A percentile compares a stretch with the other conserved stretches of the same genome.
Conservation (phyloP, 2,797 vertebrate genomes). For the Poeciliopsis turneri region DNA sequence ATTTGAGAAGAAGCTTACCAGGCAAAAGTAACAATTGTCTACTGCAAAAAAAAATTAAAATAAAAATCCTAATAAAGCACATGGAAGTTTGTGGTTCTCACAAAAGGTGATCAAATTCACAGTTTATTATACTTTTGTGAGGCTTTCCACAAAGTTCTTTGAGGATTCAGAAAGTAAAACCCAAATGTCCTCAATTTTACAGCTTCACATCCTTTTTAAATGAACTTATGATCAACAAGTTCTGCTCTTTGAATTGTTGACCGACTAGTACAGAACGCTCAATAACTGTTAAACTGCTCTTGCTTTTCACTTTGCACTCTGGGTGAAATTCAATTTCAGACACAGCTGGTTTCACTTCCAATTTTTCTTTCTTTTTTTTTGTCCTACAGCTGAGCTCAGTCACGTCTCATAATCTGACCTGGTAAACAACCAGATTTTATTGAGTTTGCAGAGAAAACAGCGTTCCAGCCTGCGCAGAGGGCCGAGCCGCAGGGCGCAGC, state of each 20-base stretch:
- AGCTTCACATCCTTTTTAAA: background rate
- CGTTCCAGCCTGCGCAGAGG: constrained; percentile 59
- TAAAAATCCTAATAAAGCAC: background rate
- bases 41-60: background rate
- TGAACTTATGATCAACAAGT: too few species aligned
- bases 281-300: constrained; percentile 81
- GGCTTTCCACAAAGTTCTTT: constrained; percentile 21
- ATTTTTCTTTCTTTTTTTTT: constrained; percentile 30
- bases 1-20: background rate
- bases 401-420: constrained; percentile 79
- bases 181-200: background rate
- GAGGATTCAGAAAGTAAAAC: background rate
- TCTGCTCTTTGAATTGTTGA: constrained; percentile 25
- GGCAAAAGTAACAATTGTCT: background rate
- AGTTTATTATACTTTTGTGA: background rate
- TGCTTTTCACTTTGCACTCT: constrained; percentile 80
- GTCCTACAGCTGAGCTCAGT: constrained; percentile 79
- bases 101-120: background rate
- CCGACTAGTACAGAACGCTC: constrained; percentile 49
- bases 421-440: constrained; percentile 85
- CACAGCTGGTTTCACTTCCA: constrained; percentile 84
- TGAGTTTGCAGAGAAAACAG: constrained; percentile 84
- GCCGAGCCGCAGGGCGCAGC: constrained; percentile 63
- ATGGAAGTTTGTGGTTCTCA: background rate
- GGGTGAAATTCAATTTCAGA: constrained; percentile 79